Evolutionary conservation across 2,888 invertebrate genomes (phyloP).

Genomic region (Lepidocyrtoides sp.): DNA sequence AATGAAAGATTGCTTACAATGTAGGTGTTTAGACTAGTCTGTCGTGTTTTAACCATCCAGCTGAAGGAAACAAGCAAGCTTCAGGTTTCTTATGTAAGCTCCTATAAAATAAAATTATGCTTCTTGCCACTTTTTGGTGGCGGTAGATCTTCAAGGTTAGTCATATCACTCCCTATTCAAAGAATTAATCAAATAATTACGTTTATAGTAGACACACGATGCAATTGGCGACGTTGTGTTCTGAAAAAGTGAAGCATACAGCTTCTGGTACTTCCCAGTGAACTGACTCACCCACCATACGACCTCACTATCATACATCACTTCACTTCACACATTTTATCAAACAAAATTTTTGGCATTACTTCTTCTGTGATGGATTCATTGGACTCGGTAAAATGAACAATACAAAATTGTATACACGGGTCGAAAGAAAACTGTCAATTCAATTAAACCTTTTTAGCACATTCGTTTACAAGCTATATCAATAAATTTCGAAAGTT

Average conservation of each 20-base stretch:
- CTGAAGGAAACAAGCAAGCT: neutral
- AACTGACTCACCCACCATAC: slow-evolving; percentile 15
- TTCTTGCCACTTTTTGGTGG: neutral
- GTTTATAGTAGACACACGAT: slow-evolving; percentile 53
- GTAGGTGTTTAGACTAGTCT: too few species aligned
- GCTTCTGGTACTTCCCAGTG: neutral
- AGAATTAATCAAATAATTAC: slow-evolving; percentile 72
- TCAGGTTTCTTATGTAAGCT: neutral
- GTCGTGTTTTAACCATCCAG: neutral
- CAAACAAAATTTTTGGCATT: too few species aligned
- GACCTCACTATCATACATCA: too few species aligned
- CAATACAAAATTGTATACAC: too few species aligned
- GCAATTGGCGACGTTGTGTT: slow-evolving; percentile 47
- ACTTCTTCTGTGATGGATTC: too few species aligned
- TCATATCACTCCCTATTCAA: slow-evolving; percentile 62
- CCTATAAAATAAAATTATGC: neutral
- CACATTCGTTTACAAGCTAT: too few species aligned
- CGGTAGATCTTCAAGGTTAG: slow-evolving; percentile 68
- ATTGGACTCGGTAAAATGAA: too few species aligned
- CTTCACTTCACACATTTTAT: too few species aligned
- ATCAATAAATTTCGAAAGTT: too few species aligned
- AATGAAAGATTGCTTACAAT: slow-evolving; percentile 19
- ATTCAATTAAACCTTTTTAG: too few species aligned
- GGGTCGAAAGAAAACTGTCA: too few species aligned
- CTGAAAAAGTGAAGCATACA: neutral